Base-by-base conservation (phyloP, 2,797 vertebrate species). In the Coreius guichenoti region DNA sequence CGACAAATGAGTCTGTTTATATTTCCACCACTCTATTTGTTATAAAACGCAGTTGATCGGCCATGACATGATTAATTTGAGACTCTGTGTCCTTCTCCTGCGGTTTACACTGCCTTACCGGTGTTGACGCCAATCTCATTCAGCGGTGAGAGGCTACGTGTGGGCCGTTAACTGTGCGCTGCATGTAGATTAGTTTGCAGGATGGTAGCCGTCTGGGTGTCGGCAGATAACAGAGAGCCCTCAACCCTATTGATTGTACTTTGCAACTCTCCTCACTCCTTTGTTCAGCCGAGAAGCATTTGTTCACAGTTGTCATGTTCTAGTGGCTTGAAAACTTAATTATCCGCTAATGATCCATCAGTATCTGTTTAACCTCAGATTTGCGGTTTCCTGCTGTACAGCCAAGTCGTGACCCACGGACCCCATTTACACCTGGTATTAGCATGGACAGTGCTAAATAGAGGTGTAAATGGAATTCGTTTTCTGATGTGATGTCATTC, bases 181-280 rank as follows among this genome's bases (percentile, higher is more conserved):
- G 58, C 65, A 84, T 88, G 81, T 84, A 87, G 86, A 91, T 91
- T 84, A 90, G 85, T 79, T 75, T 17, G 81, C 63, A 65, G 63
- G 79, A 87, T 31, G 56, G 85, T 78, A 58, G 69, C 74, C 81
- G 80, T 83, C 86, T 92, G 87, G 79, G 87, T 88, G 84, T 89
- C 88, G 70, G 74, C 89, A 90, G 93, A 94, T 93, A 94, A 93
- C 92, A 92, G 90, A 86, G 91, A 93, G 92, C 92, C 91, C 82
- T 89, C 81, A 89, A 89, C 87, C 89, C 68, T 84, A 95, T 95
- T 58, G 91, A 95, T 94, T 88, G 39, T 0, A 77, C 65, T 91
- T 91, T 92, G 87, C 90, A 92, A 86, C 90, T 89, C 89, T 87
- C 77, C 90, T 93, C 89, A 76, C 92, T 91, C 83, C 85, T 88